phyloP scores from a whole-genome alignment of 2,797 vertebrate genomes.

The Dromococcyx pavoninus region DNA sequence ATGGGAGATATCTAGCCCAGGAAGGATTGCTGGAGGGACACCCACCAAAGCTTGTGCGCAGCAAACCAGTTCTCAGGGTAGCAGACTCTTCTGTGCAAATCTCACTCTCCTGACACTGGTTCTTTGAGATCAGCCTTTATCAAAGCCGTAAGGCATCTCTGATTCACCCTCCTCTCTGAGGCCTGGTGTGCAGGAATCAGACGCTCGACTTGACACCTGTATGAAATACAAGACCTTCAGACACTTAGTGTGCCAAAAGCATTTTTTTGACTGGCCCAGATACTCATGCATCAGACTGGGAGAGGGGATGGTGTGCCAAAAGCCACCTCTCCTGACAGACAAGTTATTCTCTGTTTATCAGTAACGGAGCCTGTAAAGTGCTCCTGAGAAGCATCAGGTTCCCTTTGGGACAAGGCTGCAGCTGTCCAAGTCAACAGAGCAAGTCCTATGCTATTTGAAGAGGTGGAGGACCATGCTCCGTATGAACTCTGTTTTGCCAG shows the following conservation, averaged over 20 bases:
- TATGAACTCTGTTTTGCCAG: background rate
- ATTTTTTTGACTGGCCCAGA: background rate
- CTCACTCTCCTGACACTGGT: background rate
- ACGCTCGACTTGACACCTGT: background rate
- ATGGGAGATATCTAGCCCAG: background rate
- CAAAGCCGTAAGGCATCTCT: background rate
- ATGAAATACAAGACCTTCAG: background rate
- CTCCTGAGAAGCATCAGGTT: background rate
- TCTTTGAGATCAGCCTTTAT: background rate
- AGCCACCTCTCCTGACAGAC: background rate
- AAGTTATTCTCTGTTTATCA: background rate
- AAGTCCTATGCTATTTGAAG: background rate
- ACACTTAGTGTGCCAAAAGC: background rate
- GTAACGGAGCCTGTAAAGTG: background rate
- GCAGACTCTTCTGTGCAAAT: background rate
- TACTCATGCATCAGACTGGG: fast-evolving
- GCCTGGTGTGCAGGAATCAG: background rate
- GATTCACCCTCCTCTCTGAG: background rate
- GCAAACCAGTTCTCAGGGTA: background rate
- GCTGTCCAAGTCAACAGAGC: background rate
- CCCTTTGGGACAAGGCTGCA: background rate
- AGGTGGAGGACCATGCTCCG: background rate
- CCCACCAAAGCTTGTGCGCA: background rate
- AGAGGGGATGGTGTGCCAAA: background rate
- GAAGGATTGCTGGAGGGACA: background rate